phyloP scores from a whole-genome alignment of 2,888 invertebrate genomes.

The Amaurobius ferox region DNA sequence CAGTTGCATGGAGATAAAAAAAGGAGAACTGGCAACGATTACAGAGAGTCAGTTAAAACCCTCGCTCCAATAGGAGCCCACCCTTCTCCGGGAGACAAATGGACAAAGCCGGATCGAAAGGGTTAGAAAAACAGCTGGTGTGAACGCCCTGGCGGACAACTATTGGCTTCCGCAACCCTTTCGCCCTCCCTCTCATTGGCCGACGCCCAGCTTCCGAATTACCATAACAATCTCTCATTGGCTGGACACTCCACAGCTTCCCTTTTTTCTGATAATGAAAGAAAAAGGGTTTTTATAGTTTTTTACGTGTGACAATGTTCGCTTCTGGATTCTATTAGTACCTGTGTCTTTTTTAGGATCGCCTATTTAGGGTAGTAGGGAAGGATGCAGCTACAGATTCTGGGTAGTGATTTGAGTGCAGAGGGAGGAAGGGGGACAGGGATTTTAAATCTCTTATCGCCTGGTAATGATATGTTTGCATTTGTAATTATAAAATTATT shows the following conservation, averaged over 20 bases:
- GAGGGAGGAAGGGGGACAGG: background rate
- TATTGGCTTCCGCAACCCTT: conserved; percentile 66
- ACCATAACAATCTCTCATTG: conserved; percentile 53
- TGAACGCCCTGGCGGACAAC: conserved; percentile 55
- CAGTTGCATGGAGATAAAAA: background rate
- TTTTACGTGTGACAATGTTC: too few species aligned
- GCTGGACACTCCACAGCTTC: conserved; percentile 20
- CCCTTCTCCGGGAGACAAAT: conserved; percentile 19
- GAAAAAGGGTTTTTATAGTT: too few species aligned
- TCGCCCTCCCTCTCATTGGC: conserved; percentile 57
- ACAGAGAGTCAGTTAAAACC: background rate
- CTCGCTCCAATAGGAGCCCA: background rate
- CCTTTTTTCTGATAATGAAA: background rate
- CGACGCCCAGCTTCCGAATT: conserved; percentile 26
- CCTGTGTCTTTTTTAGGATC: background rate
- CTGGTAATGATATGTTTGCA: background rate
- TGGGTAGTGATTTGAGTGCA: background rate
- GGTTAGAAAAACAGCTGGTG: conserved; percentile 43
- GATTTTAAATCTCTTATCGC: background rate
- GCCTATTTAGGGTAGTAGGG: background rate
- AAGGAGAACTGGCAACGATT: background rate
- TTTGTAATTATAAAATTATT: background rate
- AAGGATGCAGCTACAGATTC: background rate
- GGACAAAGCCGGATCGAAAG: conserved; percentile 36
- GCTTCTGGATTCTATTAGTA: background rate